Percentiles rank a stretch among this genome's conserved stretches.
Evolutionary conservation across 2,797 vertebrate genomes (phyloP).

Genomic region (Esox lucius): DNA sequence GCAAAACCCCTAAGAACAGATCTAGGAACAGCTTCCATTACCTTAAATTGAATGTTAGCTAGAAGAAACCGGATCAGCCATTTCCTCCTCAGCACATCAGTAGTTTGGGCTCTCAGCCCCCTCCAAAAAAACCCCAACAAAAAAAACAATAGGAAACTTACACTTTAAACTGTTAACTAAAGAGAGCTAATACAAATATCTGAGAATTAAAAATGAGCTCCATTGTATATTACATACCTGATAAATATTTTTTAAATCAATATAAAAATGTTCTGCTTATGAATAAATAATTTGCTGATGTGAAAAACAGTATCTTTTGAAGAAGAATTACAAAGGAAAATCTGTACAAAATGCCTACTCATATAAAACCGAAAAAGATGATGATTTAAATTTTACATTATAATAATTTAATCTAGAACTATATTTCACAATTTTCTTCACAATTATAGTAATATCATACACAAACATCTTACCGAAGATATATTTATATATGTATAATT

Average conservation of each 20-base stretch:
- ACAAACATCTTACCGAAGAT: constrained; percentile 74
- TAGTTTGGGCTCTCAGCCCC: constrained; percentile 7
- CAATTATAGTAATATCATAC: constrained; percentile 70
- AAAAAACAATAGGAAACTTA: constrained; percentile 26
- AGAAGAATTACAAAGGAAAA: constrained; percentile 68
- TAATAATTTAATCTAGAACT: constrained; percentile 67
- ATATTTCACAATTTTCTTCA: constrained; percentile 71
- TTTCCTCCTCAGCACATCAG: constrained; percentile 23
- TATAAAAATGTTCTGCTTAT: constrained; percentile 78
- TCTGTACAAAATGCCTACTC: constrained; percentile 80
- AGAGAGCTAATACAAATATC: constrained; percentile 59
- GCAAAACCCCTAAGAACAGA: constrained; percentile 60
- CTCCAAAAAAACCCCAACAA: background rate
- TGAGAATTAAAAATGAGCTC: constrained; percentile 65
- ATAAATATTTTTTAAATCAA: constrained; percentile 75
- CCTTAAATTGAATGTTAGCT: constrained; percentile 42
- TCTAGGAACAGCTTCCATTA: constrained; percentile 48
- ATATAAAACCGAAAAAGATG: constrained; percentile 77
- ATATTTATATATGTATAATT: constrained; percentile 54
- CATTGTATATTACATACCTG: constrained; percentile 71
- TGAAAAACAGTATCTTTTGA: constrained; percentile 70
- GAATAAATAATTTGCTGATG: constrained; percentile 78
- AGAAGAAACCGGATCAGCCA: constrained; percentile 49
- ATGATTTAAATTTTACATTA: constrained; percentile 70
- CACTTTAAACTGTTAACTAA: constrained; percentile 31